These are phyloP conservation scores for Hydrozoanthus tunicans DNA, from an alignment of 64 coral and sea anemone species.

Conservation along the genomic window DNA sequence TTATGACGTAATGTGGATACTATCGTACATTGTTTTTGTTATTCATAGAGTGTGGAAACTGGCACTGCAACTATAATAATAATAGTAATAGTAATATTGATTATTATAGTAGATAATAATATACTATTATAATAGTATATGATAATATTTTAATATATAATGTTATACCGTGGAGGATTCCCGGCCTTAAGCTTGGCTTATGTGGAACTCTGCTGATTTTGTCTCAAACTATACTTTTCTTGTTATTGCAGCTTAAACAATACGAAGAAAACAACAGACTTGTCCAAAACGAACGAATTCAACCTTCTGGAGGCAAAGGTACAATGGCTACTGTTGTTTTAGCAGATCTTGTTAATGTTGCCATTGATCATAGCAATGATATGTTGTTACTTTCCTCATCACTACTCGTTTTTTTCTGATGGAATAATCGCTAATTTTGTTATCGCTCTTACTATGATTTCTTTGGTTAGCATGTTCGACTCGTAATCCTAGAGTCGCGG, in stretches of 20 bases:
- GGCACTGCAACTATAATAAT: not conserved
- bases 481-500: too few species aligned
- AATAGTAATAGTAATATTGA: not conserved
- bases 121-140: not conserved
- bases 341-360: not conserved
- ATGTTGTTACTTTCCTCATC: too few species aligned
- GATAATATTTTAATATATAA: too few species aligned
- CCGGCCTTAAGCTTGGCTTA: not conserved
- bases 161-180: too few species aligned
- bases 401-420: too few species aligned
- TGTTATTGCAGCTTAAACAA: conserved; percentile 66
- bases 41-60: not conserved
- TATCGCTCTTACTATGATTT: too few species aligned
- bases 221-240: not conserved
- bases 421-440: too few species aligned
- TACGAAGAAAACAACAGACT: conserved; percentile 95
- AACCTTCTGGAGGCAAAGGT: conserved; percentile 78
- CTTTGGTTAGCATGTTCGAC: too few species aligned
- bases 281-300: conserved; percentile 72
- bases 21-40: too few species aligned
- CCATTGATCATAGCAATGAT: not conserved
- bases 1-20: too few species aligned
- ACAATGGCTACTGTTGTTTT: too few species aligned
- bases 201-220: not conserved
- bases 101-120: not conserved